Conservation (phyloP, 2,888 invertebrate genomes). For the Ferrisia virgata region DNA sequence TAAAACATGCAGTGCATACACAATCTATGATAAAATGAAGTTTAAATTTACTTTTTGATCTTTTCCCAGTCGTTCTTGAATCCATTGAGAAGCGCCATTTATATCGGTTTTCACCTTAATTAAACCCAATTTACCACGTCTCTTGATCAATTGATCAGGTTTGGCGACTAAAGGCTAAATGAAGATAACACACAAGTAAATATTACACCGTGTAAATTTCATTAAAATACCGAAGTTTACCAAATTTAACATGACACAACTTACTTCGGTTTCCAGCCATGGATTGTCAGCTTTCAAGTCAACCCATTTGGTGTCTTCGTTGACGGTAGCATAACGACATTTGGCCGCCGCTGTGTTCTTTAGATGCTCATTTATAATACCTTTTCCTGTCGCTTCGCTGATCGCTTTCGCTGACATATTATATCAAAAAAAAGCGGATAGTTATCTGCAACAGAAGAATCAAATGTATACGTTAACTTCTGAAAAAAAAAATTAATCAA, state of each 20-base stretch:
- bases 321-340: slow-evolving; percentile 78
- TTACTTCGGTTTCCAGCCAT: slow-evolving; percentile 78
- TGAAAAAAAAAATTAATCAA: background rate
- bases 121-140: slow-evolving; percentile 93
- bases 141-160: slow-evolving; percentile 97
- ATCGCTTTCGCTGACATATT: slow-evolving; percentile 95
- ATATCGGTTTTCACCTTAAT: slow-evolving; percentile 90
- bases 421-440: slow-evolving; percentile 27
- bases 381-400: slow-evolving; percentile 90
- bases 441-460: background rate
- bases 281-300: slow-evolving; percentile 72
- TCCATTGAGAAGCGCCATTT: slow-evolving; percentile 78
- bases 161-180: slow-evolving; percentile 90
- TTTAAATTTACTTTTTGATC: slow-evolving; percentile 64
- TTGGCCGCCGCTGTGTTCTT: slow-evolving; percentile 65
- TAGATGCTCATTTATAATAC: slow-evolving; percentile 81
- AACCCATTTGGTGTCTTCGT: slow-evolving; percentile 73
- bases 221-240: no score
- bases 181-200: slow-evolving; percentile 35
- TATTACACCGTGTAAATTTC: no score
- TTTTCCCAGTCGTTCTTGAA: slow-evolving; percentile 76
- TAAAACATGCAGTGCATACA: no score
- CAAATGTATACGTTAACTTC: background rate
- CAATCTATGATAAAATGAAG: background rate
- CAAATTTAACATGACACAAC: no score